Conservation (phyloP, 2,797 vertebrate genomes). For the Phataginus tetradactyla region DNA sequence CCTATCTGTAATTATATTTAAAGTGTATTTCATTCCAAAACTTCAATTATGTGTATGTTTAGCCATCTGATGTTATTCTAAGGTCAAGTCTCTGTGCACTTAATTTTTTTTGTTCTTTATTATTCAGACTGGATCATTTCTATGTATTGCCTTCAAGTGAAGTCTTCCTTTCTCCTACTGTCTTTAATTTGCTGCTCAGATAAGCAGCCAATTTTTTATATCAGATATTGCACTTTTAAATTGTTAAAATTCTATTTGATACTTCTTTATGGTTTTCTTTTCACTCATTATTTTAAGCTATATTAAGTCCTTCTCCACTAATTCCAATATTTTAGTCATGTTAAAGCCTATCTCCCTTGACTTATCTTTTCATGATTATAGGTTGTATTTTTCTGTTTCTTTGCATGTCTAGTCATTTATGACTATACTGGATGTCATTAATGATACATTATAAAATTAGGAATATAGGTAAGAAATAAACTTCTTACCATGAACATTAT, state of each 20-base stretch:
- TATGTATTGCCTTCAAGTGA: not conserved
- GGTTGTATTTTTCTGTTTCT: not conserved
- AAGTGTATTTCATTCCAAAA: not conserved
- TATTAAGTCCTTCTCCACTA: not conserved
- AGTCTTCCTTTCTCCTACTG: not conserved
- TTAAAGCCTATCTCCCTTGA: not conserved
- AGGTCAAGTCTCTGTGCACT: not conserved
- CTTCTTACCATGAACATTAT: not conserved
- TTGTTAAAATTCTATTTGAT: not conserved
- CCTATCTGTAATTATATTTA: not conserved
- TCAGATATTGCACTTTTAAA: not conserved
- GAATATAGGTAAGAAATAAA: not conserved
- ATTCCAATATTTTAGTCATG: not conserved
- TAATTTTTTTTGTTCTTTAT: not conserved
- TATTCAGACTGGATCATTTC: not conserved
- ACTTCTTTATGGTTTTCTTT: not conserved
- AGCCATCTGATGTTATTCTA: not conserved
- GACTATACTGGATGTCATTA: not conserved
- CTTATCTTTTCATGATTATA: not conserved
- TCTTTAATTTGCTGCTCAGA: not conserved
- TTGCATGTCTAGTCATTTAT: not conserved
- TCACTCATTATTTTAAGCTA: not conserved
- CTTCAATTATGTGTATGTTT: not conserved
- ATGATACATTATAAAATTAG: not conserved
- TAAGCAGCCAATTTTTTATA: not conserved